Evolutionary conservation across 2,888 invertebrate species (phyloP), one percentile per base, ranked within the genome.

Genomic region (Drosophila kokeensis): DNA sequence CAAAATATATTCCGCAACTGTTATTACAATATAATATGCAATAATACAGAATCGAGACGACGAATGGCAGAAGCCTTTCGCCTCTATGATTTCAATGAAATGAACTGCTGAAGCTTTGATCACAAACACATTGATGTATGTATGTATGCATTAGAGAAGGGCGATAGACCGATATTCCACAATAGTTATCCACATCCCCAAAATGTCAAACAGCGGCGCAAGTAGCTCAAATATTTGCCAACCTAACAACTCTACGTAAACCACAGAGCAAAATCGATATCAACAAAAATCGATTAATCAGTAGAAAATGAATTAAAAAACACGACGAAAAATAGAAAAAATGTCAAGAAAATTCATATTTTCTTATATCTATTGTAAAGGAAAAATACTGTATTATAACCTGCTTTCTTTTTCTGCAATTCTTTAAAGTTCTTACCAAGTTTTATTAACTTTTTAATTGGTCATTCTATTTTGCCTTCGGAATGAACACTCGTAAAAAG

Each of bases 1-100:
- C 24, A 10, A n/a, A 53, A 53, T 59, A 59, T 60, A 59, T 30
- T 52, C 11, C 40, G 10, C 36, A 27, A 38, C n/a, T 54, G 68
- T 69, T 69, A 34, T 60, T 49, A 42, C 54, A 59, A 53, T 18
- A 53, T 27, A 66, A 63, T 48, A 57, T 42, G 24, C 50, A 65
- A 38, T 21, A 38, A 30, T 30, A n/a, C 11, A 32, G 10, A 21
- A 34, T 2, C 11, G 18, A 5, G 10, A 49, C 4, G 27, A n/a
- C 18, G 4, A 36, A 27, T 18, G 2, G 13, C 45, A 13, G 21
- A 38, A 27, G 2, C 24, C 18, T 4, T 6, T 11, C 4, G 18
- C 6, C 18, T 54, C 24, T 0, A 6, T 2, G 18, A 18, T 2
- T 36, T 24, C 1, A 18, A 18, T 4, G 24, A 4, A 36, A 5